These are phyloP conservation scores for Corythornis leucogaster DNA, from an alignment of 2,797 vertebrate genomes.

Conservation along the genomic window DNA sequence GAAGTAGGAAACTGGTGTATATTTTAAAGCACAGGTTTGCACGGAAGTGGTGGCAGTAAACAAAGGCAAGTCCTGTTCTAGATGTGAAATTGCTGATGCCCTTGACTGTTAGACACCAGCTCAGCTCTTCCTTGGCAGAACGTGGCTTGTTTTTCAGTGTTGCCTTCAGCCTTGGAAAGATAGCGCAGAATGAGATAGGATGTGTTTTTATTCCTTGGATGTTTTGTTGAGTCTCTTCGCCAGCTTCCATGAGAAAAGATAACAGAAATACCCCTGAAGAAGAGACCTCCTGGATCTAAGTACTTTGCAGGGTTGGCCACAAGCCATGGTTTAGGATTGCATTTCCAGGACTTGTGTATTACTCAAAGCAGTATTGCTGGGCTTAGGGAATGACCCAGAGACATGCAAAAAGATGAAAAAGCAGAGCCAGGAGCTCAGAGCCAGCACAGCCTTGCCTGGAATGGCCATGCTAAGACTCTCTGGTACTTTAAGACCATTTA, in stretches of 20 bases:
- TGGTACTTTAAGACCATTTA: neutral
- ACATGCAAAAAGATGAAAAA: neutral
- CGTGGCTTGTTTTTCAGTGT: neutral
- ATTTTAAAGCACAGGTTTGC: neutral
- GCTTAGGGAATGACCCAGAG: neutral
- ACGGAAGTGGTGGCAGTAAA: neutral
- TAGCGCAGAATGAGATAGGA: neutral
- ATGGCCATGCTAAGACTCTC: neutral
- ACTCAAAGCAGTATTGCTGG: neutral
- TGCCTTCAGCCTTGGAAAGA: neutral
- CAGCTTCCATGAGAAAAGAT: neutral
- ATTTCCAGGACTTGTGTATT: neutral
- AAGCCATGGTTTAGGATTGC: neutral
- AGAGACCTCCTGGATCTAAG: neutral
- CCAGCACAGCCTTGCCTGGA: neutral
- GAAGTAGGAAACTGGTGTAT: neutral
- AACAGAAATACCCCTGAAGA: neutral
- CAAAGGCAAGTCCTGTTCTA: neutral
- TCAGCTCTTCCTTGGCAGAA: neutral
- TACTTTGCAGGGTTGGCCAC: neutral
- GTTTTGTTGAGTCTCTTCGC: neutral
- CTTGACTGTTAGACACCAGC: neutral
- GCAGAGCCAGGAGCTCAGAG: neutral
- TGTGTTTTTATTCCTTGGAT: neutral
- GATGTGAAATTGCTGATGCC: neutral